Evolutionary conservation across 2,797 vertebrate genomes (phyloP).

Genomic region (Sebastiscus albofasciatus): DNA sequence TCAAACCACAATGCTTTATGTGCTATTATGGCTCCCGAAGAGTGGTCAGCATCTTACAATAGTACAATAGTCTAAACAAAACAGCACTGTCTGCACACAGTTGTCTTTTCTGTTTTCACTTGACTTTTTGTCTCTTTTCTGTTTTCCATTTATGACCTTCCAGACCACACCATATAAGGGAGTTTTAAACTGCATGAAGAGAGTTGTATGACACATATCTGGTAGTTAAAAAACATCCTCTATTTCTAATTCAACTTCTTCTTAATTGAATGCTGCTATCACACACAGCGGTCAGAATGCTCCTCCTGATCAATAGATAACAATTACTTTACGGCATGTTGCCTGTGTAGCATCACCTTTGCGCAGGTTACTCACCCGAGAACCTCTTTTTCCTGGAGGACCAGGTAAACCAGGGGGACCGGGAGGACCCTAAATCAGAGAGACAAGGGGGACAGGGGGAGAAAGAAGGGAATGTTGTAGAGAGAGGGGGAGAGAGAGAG

Average conservation of each 20-base stretch:
- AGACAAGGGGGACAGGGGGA: slow-evolving; percentile 42
- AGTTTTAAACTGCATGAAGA: neutral
- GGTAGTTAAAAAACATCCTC: neutral
- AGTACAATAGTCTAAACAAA: neutral
- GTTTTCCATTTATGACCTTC: neutral
- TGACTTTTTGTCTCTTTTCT: neutral
- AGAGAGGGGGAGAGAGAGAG: slow-evolving; percentile 14
- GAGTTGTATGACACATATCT: neutral
- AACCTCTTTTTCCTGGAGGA: slow-evolving; percentile 91
- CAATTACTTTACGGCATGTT: neutral
- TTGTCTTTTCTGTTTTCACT: neutral
- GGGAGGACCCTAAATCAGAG: slow-evolving; percentile 87
- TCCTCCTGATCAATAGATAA: neutral
- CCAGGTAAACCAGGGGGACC: slow-evolving; percentile 94
- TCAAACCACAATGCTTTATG: neutral
- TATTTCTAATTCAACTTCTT: neutral
- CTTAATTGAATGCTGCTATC: neutral
- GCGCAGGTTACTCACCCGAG: slow-evolving; percentile 88
- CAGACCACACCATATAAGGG: neutral
- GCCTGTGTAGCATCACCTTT: neutral
- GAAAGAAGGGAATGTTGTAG: slow-evolving; percentile 37
- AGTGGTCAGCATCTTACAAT: neutral
- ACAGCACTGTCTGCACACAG: neutral
- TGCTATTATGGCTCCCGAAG: neutral
- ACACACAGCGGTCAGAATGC: neutral